Evolutionary conservation across 2,113 vertebrate species (phyloP).

Genomic region (Panthera uncia): DNA sequence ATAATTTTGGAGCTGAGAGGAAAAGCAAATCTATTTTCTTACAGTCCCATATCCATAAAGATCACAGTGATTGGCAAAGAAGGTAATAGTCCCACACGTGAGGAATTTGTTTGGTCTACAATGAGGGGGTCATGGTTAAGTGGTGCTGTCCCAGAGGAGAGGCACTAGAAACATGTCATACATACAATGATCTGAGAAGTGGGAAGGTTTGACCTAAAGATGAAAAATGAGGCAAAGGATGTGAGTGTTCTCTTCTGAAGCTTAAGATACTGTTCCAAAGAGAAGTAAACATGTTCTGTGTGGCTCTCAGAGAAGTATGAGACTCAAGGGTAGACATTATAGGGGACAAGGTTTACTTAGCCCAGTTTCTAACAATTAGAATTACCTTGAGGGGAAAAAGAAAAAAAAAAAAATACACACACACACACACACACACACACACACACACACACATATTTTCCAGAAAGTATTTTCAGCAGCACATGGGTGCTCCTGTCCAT

Average conservation of each 20-base stretch:
- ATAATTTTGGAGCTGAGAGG: constrained; percentile 37
- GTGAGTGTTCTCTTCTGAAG: not conserved
- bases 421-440: no score
- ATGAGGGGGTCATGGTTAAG: not conserved
- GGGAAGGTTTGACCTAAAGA: not conserved
- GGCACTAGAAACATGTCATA: not conserved
- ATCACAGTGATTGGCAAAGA: not conserved
- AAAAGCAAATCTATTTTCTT: constrained; percentile 16
- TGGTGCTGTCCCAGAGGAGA: not conserved
- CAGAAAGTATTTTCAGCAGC: constrained; percentile 21
- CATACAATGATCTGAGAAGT: not conserved
- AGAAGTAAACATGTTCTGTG: not conserved
- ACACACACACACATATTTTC: not conserved
- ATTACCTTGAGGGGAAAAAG: not conserved
- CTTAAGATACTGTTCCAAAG: not conserved
- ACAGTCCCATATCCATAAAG: not conserved
- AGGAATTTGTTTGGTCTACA: not conserved
- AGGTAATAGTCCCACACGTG: not conserved
- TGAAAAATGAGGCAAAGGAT: not conserved
- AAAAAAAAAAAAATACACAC: not conserved
- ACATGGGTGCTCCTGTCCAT: not conserved
- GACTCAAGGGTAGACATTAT: not conserved
- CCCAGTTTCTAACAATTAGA: not conserved
- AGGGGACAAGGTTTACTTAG: constrained; percentile 16
- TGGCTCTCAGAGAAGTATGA: not conserved